Evolutionary conservation across 2,888 invertebrate species (phyloP).

Genomic region (Chrysotoxum bicinctum): DNA sequence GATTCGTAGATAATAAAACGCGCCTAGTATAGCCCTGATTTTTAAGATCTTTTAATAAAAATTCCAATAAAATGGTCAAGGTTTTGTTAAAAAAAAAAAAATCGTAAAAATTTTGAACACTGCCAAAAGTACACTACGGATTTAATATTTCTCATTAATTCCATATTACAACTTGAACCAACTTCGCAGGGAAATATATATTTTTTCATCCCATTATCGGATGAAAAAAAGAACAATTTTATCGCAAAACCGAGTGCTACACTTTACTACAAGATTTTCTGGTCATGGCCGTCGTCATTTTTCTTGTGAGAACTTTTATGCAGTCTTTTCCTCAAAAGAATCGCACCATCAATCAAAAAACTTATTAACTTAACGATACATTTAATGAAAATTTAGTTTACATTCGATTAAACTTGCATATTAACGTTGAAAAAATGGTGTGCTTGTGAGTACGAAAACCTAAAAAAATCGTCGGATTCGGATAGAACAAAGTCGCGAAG

Average conservation of each 20-base stretch:
- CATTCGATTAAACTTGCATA: conserved; percentile 9
- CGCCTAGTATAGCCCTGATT: too few species aligned
- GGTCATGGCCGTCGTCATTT: conserved; percentile 68
- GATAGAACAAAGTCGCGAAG: conserved; percentile 42
- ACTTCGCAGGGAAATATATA: conserved; percentile 47
- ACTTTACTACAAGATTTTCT: conserved; percentile 66
- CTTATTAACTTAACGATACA: conserved; percentile 16
- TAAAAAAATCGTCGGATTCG: conserved; percentile 33
- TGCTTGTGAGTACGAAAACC: conserved; percentile 26
- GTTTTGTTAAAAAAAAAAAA: too few species aligned
- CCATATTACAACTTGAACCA: background rate
- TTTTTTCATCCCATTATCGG: conserved; percentile 57
- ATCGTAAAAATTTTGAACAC: background rate
- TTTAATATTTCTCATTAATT: background rate
- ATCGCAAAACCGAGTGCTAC: conserved; percentile 65
- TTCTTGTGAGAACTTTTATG: conserved; percentile 55
- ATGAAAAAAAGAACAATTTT: conserved; percentile 64
- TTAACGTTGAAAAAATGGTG: conserved; percentile 19
- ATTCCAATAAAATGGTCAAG: too few species aligned
- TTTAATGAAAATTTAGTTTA: conserved; percentile 13
- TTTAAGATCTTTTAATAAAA: too few species aligned
- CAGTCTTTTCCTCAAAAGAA: conserved; percentile 50
- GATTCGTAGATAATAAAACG: too few species aligned
- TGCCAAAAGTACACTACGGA: background rate
- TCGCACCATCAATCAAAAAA: conserved; percentile 5